Base-by-base conservation (phyloP, 2,888 invertebrate genomes). In the Apocheima hispidaria region DNA sequence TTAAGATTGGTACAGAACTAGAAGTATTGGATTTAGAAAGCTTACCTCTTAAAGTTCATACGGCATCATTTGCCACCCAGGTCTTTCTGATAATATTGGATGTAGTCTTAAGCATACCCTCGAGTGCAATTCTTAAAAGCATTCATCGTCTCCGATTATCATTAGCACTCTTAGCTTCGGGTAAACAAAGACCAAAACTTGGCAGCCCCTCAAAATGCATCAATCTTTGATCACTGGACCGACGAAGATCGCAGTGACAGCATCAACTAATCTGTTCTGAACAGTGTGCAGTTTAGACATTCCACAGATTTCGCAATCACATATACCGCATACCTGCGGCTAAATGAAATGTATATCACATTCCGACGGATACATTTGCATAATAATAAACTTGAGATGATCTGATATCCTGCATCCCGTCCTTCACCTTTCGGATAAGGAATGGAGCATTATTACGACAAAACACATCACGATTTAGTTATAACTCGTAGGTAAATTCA, bases 401-500 rank as follows among this genome's bases (percentile, higher is more conserved):
- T 56, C 46, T 20, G 61, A 63, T 66, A 66, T 63, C 66, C 55
- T 82, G 81, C 83, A 66, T 69, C 69, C 71, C 43, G 85, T 86
- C 90, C 91, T 90, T 90, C 90, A 88, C 90, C 87, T 90, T 89
- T 90, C 73, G 71, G 70, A 74, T 81, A 83, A 82, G 77, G 84
- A 85, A 84, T 30, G 84, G 82, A 49, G 30, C 51, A 51, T 83
- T 82, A 81, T 77, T n/a, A 76, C 76, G 82, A 80, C 78, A 86
- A 85, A 84, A 83, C 18, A 35, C 30, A 20, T 46, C 46, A 46
- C 46, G 46, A 46, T n/a, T 46, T 46, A 2, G 16, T 12, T 18
- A 2, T 26, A 21, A n/a, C n/a, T n/a, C n/a, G n/a, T n/a, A n/a
- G n/a, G n/a, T n/a, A n/a, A n/a, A n/a, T n/a, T n/a, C n/a, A n/a